Conservation (phyloP, 1,140 invertebrate genomes). For the Gonioctena quinquepunctata region DNA sequence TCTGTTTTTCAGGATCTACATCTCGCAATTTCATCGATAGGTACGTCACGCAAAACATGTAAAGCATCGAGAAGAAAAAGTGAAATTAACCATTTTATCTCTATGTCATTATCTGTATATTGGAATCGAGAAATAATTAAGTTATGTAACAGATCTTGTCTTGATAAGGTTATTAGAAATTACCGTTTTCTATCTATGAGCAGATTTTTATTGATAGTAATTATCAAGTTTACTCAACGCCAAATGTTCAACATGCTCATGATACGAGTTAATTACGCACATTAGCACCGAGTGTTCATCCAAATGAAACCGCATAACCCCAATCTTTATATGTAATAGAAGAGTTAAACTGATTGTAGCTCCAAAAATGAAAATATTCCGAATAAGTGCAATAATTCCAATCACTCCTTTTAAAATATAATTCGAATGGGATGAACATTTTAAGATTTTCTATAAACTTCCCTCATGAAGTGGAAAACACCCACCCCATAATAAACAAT, state of each 20-base stretch:
- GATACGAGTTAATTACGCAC: neutral
- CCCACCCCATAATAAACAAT: too few relatives aligned
- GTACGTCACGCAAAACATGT: constrained; percentile 6
- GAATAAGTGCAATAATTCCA: too few relatives aligned
- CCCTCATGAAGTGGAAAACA: too few relatives aligned
- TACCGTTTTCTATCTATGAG: neutral
- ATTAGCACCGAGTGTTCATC: neutral
- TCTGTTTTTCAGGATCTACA: neutral
- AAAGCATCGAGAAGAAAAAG: neutral
- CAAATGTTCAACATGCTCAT: neutral
- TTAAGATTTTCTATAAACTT: too few relatives aligned
- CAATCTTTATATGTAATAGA: too few relatives aligned
- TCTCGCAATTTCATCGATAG: neutral
- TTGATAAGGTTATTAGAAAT: neutral
- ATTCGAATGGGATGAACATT: too few relatives aligned
- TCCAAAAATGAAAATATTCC: neutral
- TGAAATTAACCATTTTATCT: constrained; percentile 4
- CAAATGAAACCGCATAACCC: too few relatives aligned
- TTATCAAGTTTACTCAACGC: neutral
- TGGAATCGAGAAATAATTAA: neutral
- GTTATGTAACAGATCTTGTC: constrained; percentile 1
- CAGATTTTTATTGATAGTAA: neutral
- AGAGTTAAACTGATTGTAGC: neutral
- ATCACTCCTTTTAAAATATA: too few relatives aligned
- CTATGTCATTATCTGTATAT: neutral